phyloP scores from a whole-genome alignment of 2,797 vertebrate species.

The Acipenser oxyrinchus region DNA sequence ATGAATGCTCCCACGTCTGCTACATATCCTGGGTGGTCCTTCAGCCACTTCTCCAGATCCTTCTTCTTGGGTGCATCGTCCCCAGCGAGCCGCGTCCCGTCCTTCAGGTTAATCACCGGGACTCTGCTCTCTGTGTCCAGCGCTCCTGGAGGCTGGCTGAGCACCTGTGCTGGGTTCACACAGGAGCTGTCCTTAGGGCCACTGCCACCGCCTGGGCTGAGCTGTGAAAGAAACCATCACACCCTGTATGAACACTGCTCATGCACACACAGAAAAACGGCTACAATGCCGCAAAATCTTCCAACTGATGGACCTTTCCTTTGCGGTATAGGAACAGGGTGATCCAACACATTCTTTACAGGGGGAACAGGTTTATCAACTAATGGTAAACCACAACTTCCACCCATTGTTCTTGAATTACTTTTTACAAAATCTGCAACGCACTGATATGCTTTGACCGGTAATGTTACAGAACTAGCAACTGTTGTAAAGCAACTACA shows the following conservation, averaged over 20 bases:
- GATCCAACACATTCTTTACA: neutral
- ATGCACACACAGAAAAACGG: neutral
- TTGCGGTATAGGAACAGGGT: neutral
- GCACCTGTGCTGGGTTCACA: conserved; percentile 46
- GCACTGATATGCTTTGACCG: neutral
- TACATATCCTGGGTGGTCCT: conserved; percentile 90
- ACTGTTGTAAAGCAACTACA: neutral
- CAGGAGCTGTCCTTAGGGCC: conserved; percentile 64
- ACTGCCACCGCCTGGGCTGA: conserved; percentile 66
- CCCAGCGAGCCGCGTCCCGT: conserved; percentile 91
- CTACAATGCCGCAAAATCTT: neutral
- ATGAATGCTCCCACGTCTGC: conserved; percentile 92
- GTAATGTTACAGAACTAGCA: neutral
- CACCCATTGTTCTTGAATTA: neutral
- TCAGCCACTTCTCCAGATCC: conserved; percentile 89
- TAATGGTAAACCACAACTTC: neutral
- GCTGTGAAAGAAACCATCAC: conserved; percentile 49
- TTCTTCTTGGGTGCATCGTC: conserved; percentile 89
- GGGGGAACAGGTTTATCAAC: neutral
- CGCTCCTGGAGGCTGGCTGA: conserved; percentile 52
- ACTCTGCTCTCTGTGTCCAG: conserved; percentile 79
- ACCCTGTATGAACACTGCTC: neutral
- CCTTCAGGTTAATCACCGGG: conserved; percentile 93
- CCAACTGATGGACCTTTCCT: neutral
- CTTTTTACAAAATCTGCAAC: neutral